phyloP scores from a whole-genome alignment of 2,888 invertebrate genomes.

The Rhagophthalmus giganteus region DNA sequence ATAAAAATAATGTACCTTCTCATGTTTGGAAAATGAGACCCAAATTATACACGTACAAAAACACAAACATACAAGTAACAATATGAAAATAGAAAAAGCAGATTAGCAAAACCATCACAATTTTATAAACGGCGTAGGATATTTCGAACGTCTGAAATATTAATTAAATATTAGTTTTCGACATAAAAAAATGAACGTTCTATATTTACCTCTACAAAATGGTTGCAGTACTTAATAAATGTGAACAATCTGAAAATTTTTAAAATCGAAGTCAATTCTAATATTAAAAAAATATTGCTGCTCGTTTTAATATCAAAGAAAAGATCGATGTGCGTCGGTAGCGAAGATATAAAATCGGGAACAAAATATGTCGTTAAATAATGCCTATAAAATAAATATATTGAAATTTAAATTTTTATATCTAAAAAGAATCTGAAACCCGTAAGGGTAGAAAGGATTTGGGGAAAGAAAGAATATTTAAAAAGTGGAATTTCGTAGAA shows the following conservation, averaged over 20 bases:
- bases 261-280: slow-evolving; percentile 26
- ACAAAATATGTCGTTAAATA: slow-evolving; percentile 47
- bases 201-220: slow-evolving; percentile 28
- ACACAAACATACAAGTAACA: slow-evolving; percentile 30
- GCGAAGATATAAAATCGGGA: slow-evolving; percentile 48
- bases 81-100: slow-evolving; percentile 31
- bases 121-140: slow-evolving; percentile 20
- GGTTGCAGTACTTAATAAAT: slow-evolving; percentile 26
- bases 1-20: too few species aligned
- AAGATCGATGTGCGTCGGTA: slow-evolving; percentile 35
- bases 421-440: too few species aligned
- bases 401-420: too few species aligned
- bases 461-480: too few species aligned
- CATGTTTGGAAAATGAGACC: not conserved
- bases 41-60: slow-evolving; percentile 5
- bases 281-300: slow-evolving; percentile 1
- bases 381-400: slow-evolving; percentile 41
- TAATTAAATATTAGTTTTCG: too few species aligned
- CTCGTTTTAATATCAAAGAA: slow-evolving; percentile 5
- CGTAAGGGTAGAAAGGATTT: too few species aligned
- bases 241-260: slow-evolving; percentile 33
- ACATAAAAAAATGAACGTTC: not conserved
- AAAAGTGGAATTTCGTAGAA: too few species aligned
- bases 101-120: slow-evolving; percentile 19
- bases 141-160: slow-evolving; percentile 31